Conservation (phyloP, 2,888 invertebrate species). For the Dolomedes plantarius region DNA sequence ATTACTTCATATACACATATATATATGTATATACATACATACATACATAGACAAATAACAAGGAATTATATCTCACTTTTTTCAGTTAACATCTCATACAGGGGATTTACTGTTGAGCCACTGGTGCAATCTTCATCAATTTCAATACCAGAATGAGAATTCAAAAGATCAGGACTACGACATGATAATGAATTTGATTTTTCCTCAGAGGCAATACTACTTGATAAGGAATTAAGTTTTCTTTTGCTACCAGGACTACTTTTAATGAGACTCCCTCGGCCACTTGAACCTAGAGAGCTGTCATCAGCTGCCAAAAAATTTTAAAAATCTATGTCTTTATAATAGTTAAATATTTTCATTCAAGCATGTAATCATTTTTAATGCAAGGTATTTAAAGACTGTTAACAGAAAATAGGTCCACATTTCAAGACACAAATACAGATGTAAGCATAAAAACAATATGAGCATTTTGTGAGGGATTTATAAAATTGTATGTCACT, state of each 20-base stretch:
- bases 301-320: conserved; percentile 51
- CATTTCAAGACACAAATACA: no score
- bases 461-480: no score
- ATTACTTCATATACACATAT: no score
- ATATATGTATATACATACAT: no score
- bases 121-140: conserved; percentile 46
- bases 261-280: conserved; percentile 31
- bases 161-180: conserved; percentile 41
- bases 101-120: conserved; percentile 59
- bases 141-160: conserved; percentile 40
- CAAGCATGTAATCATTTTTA: no score
- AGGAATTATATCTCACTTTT: conserved; percentile 56
- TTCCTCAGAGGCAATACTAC: conserved; percentile 27
- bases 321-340: no score
- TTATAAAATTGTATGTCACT: no score
- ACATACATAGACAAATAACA: no score
- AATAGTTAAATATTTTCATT: neutral
- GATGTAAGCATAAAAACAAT: no score
- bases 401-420: no score
- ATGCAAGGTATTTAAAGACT: no score
- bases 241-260: conserved; percentile 48
- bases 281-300: conserved; percentile 16
- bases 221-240: conserved; percentile 41
- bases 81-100: conserved; percentile 71
- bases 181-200: conserved; percentile 42